phyloP scores from a whole-genome alignment of 1,140 invertebrate genomes.

The Drusus annulatus region DNA sequence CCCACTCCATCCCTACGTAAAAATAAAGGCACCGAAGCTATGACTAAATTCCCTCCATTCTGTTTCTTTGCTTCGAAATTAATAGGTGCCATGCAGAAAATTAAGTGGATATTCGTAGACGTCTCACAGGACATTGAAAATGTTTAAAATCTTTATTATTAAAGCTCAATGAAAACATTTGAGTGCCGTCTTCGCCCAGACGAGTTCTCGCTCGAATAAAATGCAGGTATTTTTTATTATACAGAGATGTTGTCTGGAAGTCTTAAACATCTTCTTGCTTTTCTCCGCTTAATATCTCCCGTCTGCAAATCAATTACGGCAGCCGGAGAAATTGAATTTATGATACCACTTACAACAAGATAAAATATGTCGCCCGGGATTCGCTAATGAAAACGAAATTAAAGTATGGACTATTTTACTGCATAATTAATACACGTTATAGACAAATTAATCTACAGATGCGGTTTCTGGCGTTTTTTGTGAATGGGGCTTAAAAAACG shows the following conservation, averaged over 20 bases:
- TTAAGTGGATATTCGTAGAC: conserved; percentile 9
- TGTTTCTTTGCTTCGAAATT: no score
- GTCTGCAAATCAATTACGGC: conserved; percentile 28
- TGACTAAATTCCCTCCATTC: no score
- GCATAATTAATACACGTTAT: no score
- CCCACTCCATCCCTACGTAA: no score
- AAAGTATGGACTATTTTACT: no score
- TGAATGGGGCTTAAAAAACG: no score
- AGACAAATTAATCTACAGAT: no score
- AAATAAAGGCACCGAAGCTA: no score
- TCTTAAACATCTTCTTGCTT: conserved; percentile 14
- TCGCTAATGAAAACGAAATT: no score
- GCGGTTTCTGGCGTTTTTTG: no score
- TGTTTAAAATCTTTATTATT: conserved; percentile 28
- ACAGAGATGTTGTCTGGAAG: conserved; percentile 29
- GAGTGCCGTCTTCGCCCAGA: conserved; percentile 10
- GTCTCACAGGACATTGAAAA: background rate
- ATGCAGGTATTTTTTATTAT: conserved; percentile 18
- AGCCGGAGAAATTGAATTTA: conserved; percentile 16
- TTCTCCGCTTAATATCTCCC: background rate
- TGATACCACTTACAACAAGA: background rate
- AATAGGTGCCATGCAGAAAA: background rate
- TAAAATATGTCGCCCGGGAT: no score
- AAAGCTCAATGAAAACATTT: conserved; percentile 7
- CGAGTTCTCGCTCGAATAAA: conserved; percentile 25